These are phyloP conservation scores for Neoniphon sammara DNA, from an alignment of 2,797 vertebrate species.

Conservation along the genomic window DNA sequence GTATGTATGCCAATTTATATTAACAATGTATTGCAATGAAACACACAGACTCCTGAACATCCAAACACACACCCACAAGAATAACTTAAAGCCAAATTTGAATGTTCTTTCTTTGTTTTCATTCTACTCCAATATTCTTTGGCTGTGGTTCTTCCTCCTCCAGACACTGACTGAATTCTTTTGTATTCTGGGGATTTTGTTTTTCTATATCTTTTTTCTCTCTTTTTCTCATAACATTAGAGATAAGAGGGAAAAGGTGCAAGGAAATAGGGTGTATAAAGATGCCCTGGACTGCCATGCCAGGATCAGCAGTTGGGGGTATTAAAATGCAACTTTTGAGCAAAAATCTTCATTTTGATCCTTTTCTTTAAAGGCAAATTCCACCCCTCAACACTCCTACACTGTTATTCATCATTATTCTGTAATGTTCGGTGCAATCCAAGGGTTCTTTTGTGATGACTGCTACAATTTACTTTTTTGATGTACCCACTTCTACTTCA, in stretches of 20 bases:
- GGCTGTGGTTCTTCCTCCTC: constrained; percentile 10
- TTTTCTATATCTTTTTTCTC: no score
- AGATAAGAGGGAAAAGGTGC: neutral
- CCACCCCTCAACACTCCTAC: no score
- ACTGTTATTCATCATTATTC: no score
- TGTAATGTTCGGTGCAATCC: no score
- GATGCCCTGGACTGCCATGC: constrained; percentile 2
- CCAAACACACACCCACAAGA: neutral
- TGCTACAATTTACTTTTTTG: no score
- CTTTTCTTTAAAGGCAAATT: neutral
- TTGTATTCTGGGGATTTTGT: constrained; percentile 3
- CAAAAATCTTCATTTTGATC: neutral
- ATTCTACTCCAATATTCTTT: constrained; percentile 15
- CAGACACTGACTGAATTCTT: constrained; percentile 3
- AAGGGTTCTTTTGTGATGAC: no score
- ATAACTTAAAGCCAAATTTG: neutral
- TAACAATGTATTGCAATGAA: no score
- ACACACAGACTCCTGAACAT: no score
- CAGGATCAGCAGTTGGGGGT: constrained; percentile 7
- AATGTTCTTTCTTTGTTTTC: neutral
- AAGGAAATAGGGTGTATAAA: neutral
- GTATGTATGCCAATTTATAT: no score
- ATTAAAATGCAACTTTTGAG: constrained; percentile 1
- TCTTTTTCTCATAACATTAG: neutral
- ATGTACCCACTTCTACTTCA: no score